phyloP scores from a whole-genome alignment of 1,140 invertebrate genomes.

The Ips typographus region DNA sequence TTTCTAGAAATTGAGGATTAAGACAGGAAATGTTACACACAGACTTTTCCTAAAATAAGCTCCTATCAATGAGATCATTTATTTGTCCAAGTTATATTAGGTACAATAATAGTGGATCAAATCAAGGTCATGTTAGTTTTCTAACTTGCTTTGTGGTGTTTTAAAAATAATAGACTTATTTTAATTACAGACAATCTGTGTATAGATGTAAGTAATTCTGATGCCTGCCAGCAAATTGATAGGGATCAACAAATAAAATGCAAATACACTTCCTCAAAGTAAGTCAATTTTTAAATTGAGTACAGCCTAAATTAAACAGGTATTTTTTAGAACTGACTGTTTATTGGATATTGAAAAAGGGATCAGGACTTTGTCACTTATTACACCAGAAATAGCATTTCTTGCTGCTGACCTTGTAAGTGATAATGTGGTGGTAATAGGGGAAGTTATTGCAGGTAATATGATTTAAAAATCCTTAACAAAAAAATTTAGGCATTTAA shows the following conservation, averaged over 20 bases:
- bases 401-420: slow-evolving; percentile 33
- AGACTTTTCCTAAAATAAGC: too few relatives aligned
- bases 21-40: too few relatives aligned
- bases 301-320: slow-evolving; percentile 1
- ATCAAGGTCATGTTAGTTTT: too few relatives aligned
- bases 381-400: slow-evolving; percentile 40
- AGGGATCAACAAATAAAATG: slow-evolving; percentile 23
- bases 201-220: slow-evolving; percentile 9
- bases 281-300: slow-evolving; percentile 2
- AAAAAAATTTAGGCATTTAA: neutral
- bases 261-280: slow-evolving; percentile 17
- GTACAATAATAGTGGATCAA: too few relatives aligned
- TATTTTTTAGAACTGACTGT: slow-evolving; percentile 40
- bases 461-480: neutral
- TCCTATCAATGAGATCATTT: too few relatives aligned
- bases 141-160: too few relatives aligned
- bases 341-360: slow-evolving; percentile 38
- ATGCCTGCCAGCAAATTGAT: slow-evolving; percentile 35
- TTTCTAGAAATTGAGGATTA: too few relatives aligned
- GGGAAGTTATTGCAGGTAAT: slow-evolving; percentile 32
- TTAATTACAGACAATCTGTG: slow-evolving; percentile 34
- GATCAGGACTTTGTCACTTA: slow-evolving; percentile 30
- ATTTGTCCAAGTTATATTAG: too few relatives aligned
- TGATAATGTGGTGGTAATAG: slow-evolving; percentile 29
- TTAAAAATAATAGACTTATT: too few relatives aligned